These are phyloP conservation scores for Eupithecia pulchellata DNA, from an alignment of 2,888 invertebrate species.

Conservation along the genomic window DNA sequence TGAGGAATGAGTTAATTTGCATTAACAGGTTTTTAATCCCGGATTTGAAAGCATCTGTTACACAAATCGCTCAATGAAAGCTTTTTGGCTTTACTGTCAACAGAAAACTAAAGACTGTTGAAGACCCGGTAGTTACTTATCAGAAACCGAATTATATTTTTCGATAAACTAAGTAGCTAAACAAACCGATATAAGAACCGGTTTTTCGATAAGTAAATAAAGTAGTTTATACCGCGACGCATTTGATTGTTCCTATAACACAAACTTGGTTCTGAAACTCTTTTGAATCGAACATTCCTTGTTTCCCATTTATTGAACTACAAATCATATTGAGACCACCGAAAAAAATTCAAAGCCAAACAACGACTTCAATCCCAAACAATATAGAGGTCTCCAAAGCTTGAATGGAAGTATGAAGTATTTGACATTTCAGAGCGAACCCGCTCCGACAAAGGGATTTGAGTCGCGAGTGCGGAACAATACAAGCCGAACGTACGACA, in stretches of 20 bases:
- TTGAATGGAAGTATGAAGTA: conserved; percentile 28
- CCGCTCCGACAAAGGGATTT: conserved; percentile 42
- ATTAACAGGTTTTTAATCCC: conserved; percentile 10
- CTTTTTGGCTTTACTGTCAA: neutral
- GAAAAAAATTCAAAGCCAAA: neutral
- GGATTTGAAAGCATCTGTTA: neutral
- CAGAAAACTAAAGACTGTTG: neutral
- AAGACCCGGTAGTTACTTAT: too few species aligned
- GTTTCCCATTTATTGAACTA: neutral
- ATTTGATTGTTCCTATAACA: too few species aligned
- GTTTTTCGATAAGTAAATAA: too few species aligned
- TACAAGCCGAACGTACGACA: conserved; percentile 28
- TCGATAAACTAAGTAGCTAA: neutral
- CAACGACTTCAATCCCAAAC: neutral
- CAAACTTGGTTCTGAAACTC: neutral
- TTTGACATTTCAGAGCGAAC: conserved; percentile 43
- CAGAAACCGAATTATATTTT: neutral
- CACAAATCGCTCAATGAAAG: neutral
- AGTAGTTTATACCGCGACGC: too few species aligned
- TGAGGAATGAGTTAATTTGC: conserved; percentile 19
- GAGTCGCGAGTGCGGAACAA: conserved; percentile 33
- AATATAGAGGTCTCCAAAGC: neutral
- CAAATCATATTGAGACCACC: neutral
- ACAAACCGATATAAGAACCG: too few species aligned
- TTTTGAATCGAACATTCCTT: neutral